These are phyloP conservation scores for Ceratothoa steindachneri DNA, from an alignment of 2,888 invertebrate species.

Conservation along the genomic window DNA sequence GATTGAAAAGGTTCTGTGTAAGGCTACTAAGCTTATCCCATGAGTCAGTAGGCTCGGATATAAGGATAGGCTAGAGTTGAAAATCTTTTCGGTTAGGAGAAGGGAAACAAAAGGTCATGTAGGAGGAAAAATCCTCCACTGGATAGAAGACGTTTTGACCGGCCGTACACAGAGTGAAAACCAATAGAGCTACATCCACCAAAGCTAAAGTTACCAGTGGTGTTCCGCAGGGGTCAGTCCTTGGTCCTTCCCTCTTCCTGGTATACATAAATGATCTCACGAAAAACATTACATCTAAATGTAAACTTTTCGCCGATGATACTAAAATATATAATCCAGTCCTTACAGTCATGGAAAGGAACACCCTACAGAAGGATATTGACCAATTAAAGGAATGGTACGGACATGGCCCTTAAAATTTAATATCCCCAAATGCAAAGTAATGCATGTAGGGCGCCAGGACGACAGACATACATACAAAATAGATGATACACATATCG, in stretches of 20 bases:
- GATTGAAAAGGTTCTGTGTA: no score
- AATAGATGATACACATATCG: not conserved
- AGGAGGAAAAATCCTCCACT: no score
- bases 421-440: not conserved
- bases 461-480: not conserved
- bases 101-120: no score
- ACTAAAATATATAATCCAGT: not conserved
- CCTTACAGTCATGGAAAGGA: not conserved
- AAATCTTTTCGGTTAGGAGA: no score
- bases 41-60: no score
- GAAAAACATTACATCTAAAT: not conserved
- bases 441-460: not conserved
- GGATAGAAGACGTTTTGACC: no score
- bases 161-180: not conserved
- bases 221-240: not conserved
- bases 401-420: not conserved
- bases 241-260: not conserved
- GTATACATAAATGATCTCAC: not conserved
- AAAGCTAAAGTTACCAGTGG: not conserved
- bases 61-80: no score
- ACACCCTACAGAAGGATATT: not conserved
- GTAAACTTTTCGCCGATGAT: not conserved
- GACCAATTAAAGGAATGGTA: not conserved
- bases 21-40: no score
- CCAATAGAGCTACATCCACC: not conserved